phyloP scores from a whole-genome alignment of 2,888 invertebrate genomes.

The Netelia fuscicornis region DNA sequence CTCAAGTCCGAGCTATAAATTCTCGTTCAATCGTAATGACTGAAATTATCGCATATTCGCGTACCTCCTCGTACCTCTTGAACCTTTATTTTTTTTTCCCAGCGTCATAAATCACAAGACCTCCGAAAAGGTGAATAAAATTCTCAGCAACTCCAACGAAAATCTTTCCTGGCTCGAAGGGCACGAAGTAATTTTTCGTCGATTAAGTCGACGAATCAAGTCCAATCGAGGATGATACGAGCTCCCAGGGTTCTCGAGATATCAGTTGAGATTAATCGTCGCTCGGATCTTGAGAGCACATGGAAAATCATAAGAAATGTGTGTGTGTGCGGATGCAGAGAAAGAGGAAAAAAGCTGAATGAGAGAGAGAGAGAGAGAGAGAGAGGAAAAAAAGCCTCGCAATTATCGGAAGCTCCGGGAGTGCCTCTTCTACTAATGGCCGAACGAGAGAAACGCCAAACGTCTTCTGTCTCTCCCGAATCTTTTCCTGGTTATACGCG shows the following conservation, averaged over 20 bases:
- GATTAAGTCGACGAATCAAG: constrained; percentile 24
- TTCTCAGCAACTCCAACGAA: neutral
- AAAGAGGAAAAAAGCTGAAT: no score
- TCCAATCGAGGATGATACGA: neutral
- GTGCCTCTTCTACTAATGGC: constrained; percentile 76
- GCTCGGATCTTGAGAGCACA: constrained; percentile 38
- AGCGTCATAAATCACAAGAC: no score
- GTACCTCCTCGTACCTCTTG: neutral
- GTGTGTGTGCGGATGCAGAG: neutral
- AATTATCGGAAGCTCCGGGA: constrained; percentile 75
- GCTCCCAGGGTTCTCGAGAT: constrained; percentile 37
- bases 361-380: neutral
- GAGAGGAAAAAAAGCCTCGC: constrained; percentile 67
- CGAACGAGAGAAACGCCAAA: constrained; percentile 54
- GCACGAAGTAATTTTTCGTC: constrained; percentile 28
- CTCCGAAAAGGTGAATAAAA: no score
- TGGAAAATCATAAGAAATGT: constrained; percentile 46
- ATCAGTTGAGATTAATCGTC: constrained; percentile 66
- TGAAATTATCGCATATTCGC: neutral
- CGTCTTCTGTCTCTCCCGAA: constrained; percentile 35
- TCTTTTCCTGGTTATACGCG: constrained; percentile 21
- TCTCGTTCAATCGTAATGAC: neutral
- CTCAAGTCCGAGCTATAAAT: constrained; percentile 6
- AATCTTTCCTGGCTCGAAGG: neutral
- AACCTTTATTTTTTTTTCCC: neutral